Conservation (phyloP, 2,113 vertebrate genomes). For the Labeo catla region DNA sequence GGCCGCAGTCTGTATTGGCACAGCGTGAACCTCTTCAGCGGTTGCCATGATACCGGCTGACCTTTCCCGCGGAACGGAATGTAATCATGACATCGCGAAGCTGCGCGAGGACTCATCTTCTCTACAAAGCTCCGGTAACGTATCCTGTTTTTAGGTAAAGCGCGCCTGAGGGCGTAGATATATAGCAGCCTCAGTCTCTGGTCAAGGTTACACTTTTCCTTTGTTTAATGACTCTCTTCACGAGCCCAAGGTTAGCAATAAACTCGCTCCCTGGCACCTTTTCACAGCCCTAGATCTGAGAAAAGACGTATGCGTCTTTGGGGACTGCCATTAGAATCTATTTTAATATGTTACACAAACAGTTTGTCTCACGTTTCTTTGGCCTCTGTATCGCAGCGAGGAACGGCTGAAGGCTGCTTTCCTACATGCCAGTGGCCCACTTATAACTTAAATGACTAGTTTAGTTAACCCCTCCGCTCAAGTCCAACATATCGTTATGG, state of each 20-base stretch:
- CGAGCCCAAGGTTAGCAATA: slow-evolving; percentile 58
- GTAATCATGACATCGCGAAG: slow-evolving; percentile 53
- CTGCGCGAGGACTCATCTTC: slow-evolving; percentile 46
- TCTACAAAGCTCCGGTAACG: slow-evolving; percentile 20
- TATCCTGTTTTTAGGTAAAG: slow-evolving; percentile 51
- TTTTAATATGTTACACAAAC: slow-evolving; percentile 52
- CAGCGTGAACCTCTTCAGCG: slow-evolving; percentile 56
- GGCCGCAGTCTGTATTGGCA: slow-evolving; percentile 65
- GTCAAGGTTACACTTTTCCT: slow-evolving; percentile 61
- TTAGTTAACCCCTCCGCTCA: slow-evolving; percentile 81
- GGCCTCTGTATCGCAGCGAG: slow-evolving; percentile 19
- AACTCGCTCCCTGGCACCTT: slow-evolving; percentile 48
- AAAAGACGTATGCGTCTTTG: slow-evolving; percentile 54
- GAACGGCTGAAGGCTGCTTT: slow-evolving; percentile 58
- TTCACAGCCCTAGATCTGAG: slow-evolving; percentile 53
- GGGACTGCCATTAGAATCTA: slow-evolving; percentile 54
- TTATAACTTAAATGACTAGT: slow-evolving; percentile 84
- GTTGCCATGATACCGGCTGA: slow-evolving; percentile 38
- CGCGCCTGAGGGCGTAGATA: slow-evolving; percentile 47
- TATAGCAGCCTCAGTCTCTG: slow-evolving; percentile 52
- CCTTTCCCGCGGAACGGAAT: slow-evolving; percentile 45
- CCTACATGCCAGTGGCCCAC: slow-evolving; percentile 73
- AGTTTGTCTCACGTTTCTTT: slow-evolving; percentile 30
- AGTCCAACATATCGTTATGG: slow-evolving; percentile 79
- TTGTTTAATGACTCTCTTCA: slow-evolving; percentile 60